Conservation (phyloP, 2,888 invertebrate species). For the Onthophagus sagittarius region DNA sequence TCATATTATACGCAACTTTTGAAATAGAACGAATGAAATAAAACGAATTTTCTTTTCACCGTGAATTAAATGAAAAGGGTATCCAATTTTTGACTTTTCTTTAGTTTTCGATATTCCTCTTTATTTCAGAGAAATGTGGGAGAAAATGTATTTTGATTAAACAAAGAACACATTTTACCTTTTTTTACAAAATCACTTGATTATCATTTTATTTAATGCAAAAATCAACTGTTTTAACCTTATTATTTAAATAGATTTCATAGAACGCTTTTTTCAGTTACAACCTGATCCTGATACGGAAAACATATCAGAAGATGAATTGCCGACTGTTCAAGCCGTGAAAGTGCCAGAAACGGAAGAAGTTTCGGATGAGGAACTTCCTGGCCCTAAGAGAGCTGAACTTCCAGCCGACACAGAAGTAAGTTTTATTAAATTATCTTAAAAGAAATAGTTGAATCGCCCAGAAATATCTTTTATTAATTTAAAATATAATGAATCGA, state of each 20-base stretch:
- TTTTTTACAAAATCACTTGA: conserved; percentile 27
- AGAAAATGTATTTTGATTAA: background rate
- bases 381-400: conserved; percentile 68
- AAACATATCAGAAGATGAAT: conserved; percentile 80
- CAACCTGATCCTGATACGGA: conserved; percentile 72
- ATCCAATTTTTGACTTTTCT: too few relatives aligned
- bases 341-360: conserved; percentile 82
- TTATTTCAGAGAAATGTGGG: too few relatives aligned
- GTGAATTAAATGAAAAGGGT: too few relatives aligned
- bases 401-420: conserved; percentile 69
- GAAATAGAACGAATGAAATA: too few relatives aligned
- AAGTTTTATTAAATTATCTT: conserved; percentile 20
- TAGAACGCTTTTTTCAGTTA: conserved; percentile 31
- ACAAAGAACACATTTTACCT: background rate
- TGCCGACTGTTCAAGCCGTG: conserved; percentile 68
- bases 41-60: too few relatives aligned
- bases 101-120: too few relatives aligned
- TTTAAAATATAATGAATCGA: background rate
- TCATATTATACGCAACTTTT: too few relatives aligned
- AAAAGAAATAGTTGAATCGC: background rate
- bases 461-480: background rate
- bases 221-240: background rate
- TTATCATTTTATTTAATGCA: conserved; percentile 15
- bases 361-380: conserved; percentile 73
- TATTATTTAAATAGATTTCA: conserved; percentile 30